Base-by-base conservation (phyloP, 2,113 vertebrate genomes). In the Numida meleagris region DNA sequence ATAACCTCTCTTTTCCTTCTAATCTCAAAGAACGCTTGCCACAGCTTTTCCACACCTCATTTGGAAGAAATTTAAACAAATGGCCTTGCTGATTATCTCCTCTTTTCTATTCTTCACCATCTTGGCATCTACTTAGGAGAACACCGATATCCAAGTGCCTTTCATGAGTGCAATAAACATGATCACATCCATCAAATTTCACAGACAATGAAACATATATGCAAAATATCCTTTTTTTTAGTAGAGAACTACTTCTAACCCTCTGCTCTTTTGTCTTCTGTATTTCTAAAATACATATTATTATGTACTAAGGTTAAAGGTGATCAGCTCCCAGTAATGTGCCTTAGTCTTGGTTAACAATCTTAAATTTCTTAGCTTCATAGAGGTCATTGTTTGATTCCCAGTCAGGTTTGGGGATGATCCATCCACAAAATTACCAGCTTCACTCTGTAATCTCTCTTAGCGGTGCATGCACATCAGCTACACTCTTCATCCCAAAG, bases 61-160 rank as follows among this genome's bases (percentile, higher is more conserved):
- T 94, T 85, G 43, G 9, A 78, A 23, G 31, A 91, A 95, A 91
- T 75, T 51, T 42, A 86, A 90, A 68, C 46, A 93, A 95, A 84
- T 59, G n/a, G 24, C 40, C 70, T 81, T 81, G 76, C 61, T 6
- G 12, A 82, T 83, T 61, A 88, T 63, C 36, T 89, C 34, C 16
- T 86, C 51, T n/a, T 88, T 90, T 66, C 42, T 27, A 23, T 27
- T 83, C 36, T 74, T 86, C 66, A 16, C 36, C 81, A 18, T 34
- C 24, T 57, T 63, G 17, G 6, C 38, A 83, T 91, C 43, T 55
- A 77, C 24, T 12, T 81, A 82, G 80, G 6, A 66, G 15, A 14
- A 38, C 33, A 70, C 14, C 6, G 7, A 79, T 58, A 57, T 7
- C 15, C 21, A 62, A 45, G 15, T 29, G 38, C 38, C 14, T 74